Conservation (phyloP, 2,113 vertebrate species). For the Cynocephalus volans region DNA sequence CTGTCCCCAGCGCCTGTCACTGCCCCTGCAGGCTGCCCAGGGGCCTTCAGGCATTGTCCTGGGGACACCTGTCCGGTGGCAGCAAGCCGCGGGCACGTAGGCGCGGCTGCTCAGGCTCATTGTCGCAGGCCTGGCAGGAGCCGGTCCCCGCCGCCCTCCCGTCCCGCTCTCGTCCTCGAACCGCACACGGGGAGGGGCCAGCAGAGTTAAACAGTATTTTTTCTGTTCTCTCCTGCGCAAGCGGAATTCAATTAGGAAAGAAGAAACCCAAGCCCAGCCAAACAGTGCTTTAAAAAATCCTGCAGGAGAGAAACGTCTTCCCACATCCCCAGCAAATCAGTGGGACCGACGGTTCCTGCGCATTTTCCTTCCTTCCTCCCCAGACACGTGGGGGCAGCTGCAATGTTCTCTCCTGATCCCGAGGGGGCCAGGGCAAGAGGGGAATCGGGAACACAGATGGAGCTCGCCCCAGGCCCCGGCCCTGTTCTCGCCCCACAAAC, state of each 20-base stretch:
- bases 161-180: not conserved
- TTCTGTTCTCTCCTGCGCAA: slow-evolving; percentile 76
- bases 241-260: slow-evolving; percentile 57
- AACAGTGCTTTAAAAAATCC: not conserved
- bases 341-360: not conserved
- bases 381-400: fast-evolving
- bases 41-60: not conserved
- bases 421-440: fast-evolving
- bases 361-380: not conserved
- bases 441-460: fast-evolving
- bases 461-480: not conserved
- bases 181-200: not conserved
- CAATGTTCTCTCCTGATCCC: fast-evolving
- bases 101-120: not conserved
- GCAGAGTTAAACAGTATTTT: slow-evolving; percentile 61
- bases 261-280: slow-evolving; percentile 35
- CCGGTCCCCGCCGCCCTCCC: not conserved
- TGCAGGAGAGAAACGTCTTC: not conserved
- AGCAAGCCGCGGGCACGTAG: not conserved
- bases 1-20: not conserved
- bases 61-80: slow-evolving; percentile 43
- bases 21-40: not conserved
- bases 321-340: not conserved
- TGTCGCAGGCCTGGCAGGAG: slow-evolving; percentile 52
- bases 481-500: not conserved